Conservation (phyloP, 2,888 invertebrate genomes). For the Caradrina kadenii region DNA sequence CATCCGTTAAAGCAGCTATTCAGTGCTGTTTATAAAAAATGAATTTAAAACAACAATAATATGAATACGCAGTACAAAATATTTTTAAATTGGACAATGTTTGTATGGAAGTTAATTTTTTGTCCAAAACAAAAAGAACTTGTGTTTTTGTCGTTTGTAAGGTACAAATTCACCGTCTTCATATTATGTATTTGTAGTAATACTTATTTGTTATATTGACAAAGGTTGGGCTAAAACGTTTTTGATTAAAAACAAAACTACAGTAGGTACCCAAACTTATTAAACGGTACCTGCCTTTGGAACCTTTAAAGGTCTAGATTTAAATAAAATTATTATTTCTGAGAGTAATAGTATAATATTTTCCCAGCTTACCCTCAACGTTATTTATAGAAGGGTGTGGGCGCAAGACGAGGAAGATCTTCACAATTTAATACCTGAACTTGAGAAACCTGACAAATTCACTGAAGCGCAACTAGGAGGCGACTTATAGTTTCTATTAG, state of each 20-base stretch:
- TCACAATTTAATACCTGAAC: conserved; percentile 41
- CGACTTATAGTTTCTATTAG: conserved; percentile 26
- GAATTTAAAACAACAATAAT: neutral
- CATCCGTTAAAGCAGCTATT: neutral
- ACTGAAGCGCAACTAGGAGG: conserved; percentile 26
- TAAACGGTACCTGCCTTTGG: neutral
- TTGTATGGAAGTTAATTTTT: too few species aligned
- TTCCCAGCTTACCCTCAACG: conserved; percentile 36
- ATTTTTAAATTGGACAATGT: too few species aligned
- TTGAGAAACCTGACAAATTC: conserved; percentile 45
- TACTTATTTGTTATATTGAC: neutral
- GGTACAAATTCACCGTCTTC: neutral
- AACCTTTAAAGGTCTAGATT: conserved; percentile 16
- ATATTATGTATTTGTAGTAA: neutral
- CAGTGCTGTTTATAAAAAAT: neutral
- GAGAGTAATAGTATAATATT: conserved; percentile 39
- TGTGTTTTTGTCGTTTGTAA: neutral
- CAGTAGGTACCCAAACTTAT: neutral
- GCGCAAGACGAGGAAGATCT: conserved; percentile 27
- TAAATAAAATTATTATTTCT: conserved; percentile 37
- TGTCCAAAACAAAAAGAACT: neutral
- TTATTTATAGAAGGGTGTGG: conserved; percentile 58
- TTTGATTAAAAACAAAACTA: conserved; percentile 11
- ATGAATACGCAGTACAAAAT: too few species aligned
- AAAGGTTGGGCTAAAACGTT: neutral